phyloP scores from a whole-genome alignment of 2,888 invertebrate species.

The Dinocampus coccinellae region DNA sequence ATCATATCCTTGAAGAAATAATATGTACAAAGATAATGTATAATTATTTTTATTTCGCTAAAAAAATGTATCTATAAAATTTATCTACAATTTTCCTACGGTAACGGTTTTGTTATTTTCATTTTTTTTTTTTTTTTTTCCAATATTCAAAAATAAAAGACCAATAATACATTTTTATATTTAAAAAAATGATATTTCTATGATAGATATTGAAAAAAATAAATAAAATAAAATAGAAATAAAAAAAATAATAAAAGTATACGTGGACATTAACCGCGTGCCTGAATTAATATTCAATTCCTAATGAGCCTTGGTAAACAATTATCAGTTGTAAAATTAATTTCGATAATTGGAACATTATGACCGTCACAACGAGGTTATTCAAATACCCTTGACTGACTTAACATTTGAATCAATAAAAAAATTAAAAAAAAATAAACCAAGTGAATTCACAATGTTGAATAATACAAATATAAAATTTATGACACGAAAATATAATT shows the following conservation, averaged over 20 bases:
- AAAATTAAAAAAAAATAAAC: neutral
- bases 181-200: no score
- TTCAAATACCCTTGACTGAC: neutral
- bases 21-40: neutral
- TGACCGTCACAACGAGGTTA: neutral
- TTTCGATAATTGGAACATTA: neutral
- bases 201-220: neutral
- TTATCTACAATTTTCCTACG: no score
- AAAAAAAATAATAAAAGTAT: neutral
- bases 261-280: neutral
- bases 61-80: no score
- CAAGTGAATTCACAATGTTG: no score
- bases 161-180: no score
- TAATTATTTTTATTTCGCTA: neutral
- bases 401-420: neutral
- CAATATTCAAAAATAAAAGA: no score
- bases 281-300: neutral
- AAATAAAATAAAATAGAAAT: neutral
- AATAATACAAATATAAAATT: neutral
- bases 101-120: no score
- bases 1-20: neutral
- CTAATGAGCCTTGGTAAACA: neutral
- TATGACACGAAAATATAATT: neutral
- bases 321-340: neutral
- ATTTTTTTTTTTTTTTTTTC: no score